These are phyloP conservation scores for Neolamprologus falcicula DNA, from an alignment of 2,113 vertebrate genomes.

Conservation along the genomic window DNA sequence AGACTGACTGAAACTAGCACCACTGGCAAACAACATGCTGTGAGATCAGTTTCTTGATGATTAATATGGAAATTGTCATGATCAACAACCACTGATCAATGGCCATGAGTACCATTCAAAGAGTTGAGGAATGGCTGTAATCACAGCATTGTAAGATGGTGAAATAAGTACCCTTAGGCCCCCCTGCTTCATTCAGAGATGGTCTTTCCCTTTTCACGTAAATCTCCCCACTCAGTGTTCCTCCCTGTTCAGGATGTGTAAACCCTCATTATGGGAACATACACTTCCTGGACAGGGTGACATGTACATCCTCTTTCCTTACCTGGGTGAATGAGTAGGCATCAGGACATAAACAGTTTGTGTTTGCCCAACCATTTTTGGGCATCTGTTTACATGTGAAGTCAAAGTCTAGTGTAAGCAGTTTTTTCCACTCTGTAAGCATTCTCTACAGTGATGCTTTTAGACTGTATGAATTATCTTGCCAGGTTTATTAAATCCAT, in stretches of 20 bases:
- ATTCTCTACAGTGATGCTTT: background rate
- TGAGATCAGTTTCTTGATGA: background rate
- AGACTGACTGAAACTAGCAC: background rate
- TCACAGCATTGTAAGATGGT: background rate
- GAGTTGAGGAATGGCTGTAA: background rate
- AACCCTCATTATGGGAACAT: background rate
- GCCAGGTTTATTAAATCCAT: background rate
- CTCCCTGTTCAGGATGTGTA: background rate
- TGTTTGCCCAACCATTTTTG: background rate
- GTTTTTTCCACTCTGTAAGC: background rate
- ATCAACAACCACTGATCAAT: background rate
- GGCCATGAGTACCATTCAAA: background rate
- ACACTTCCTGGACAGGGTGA: background rate
- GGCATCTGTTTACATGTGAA: background rate
- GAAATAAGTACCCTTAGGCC: background rate
- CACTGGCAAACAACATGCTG: background rate
- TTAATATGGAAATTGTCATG: background rate
- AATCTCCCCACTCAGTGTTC: background rate
- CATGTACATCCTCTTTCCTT: background rate
- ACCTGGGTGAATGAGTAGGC: background rate
- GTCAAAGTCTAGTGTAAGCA: background rate
- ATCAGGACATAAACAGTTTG: conserved; percentile 23
- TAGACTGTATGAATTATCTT: background rate
- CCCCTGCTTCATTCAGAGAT: background rate
- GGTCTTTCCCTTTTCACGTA: background rate